Evolutionary conservation across 2,888 invertebrate genomes (phyloP), one percentile per base, ranked within the genome.

Genomic region (Leptinotarsa tumamoca): DNA sequence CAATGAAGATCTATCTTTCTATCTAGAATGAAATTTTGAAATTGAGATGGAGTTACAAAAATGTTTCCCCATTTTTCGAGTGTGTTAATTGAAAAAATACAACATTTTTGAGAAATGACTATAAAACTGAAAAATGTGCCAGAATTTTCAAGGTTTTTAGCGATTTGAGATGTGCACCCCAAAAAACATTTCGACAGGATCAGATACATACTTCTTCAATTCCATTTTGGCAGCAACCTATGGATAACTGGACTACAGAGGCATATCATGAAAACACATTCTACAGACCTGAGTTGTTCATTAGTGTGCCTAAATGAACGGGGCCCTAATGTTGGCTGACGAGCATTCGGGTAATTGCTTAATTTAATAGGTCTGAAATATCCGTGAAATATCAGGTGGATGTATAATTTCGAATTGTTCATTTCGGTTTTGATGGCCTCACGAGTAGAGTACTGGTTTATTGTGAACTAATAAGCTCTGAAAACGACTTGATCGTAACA

Each of bases 261-360:
- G 69, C 56, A 58, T 56, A 21, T 49, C 58, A 17, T 17, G 56
- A 58, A 58, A 70, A 70, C 58, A 58, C 58, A 70, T 61, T 58
- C 23, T 58, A 50, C 58, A 56, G 70, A 54, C 43, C 58, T 58
- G 70, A 70, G 54, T 49, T 70, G 49, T 50, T 70, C 70, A 63
- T 63, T 63, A 63, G 63, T 63, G 63, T 63, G 63, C n/a, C 33
- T 43, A 63, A 63, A 27, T 63, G n/a, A 33, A 63, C 43, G 33
- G 63, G 15, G 43, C 63, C n/a, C 43, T 63, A 63, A 63, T 63
- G 63, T 43, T 33, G 33, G 63, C 63, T 63, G 63, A 63, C 63
- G 63, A 63, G 63, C 63, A 33, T 63, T 63, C 63, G 17, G 17
- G 63, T 63, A 63, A 63, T 63, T 63, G 33, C 63, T 63, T n/a